These are phyloP conservation scores for Anthopleura xanthogrammica DNA, from an alignment of 92 coral and sea anemone species.

Conservation along the genomic window DNA sequence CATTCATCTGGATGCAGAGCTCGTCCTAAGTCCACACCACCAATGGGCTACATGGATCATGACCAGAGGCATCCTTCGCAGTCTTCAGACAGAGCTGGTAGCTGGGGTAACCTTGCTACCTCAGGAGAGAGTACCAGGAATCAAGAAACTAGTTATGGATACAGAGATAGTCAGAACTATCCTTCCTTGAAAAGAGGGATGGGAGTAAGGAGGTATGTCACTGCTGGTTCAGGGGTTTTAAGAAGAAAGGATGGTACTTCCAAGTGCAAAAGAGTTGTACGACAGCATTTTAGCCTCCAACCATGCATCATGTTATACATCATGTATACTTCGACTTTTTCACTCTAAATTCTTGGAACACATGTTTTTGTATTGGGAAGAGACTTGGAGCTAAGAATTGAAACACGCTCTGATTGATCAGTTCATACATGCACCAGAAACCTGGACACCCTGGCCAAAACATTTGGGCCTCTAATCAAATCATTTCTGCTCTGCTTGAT, in stretches of 20 bases:
- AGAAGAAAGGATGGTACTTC: neutral
- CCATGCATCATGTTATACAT: too few relatives aligned
- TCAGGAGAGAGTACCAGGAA: conserved; percentile 89
- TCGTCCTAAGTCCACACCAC: conserved; percentile 95
- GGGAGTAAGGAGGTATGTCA: conserved; percentile 22
- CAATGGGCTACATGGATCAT: conserved; percentile 48
- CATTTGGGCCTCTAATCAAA: too few relatives aligned
- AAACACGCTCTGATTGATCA: too few relatives aligned
- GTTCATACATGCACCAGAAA: too few relatives aligned
- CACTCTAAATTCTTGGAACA: too few relatives aligned
- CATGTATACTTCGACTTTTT: too few relatives aligned
- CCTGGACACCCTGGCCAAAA: too few relatives aligned
- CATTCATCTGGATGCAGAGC: conserved; percentile 43
- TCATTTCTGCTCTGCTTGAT: too few relatives aligned
- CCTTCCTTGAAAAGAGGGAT: conserved; percentile 84
- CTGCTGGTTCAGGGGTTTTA: neutral
- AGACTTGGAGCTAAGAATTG: too few relatives aligned
- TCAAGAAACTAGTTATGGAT: conserved; percentile 88
- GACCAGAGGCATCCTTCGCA: conserved; percentile 38
- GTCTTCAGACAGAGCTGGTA: conserved; percentile 51
- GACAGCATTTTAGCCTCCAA: too few relatives aligned
- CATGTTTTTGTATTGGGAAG: too few relatives aligned
- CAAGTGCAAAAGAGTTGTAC: too few relatives aligned
- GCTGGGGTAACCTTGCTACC: conserved; percentile 83
- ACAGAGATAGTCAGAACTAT: conserved; percentile 74